phyloP scores from a whole-genome alignment of 2,888 invertebrate species.

The Physocephala rufipes region DNA sequence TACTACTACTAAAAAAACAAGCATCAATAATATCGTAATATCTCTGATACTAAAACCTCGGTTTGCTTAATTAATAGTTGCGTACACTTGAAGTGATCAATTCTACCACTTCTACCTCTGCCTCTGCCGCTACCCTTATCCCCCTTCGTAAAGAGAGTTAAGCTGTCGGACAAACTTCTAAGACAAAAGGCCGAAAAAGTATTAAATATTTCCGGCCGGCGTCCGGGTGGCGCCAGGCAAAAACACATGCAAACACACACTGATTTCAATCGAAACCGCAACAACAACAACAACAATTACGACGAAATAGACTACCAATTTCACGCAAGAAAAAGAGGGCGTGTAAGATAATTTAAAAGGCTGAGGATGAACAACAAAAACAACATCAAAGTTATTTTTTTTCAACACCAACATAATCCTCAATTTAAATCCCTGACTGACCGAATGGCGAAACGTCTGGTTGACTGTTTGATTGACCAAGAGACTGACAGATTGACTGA shows the following conservation, averaged over 20 bases:
- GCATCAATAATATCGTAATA: too few relatives aligned
- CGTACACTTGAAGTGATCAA: slow-evolving; percentile 1
- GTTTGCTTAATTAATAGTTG: slow-evolving; percentile 39
- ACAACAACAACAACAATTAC: slow-evolving; percentile 1
- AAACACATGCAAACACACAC: slow-evolving; percentile 34
- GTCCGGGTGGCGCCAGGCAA: slow-evolving; percentile 59
- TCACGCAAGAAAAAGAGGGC: slow-evolving; percentile 52
- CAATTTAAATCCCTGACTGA: not conserved
- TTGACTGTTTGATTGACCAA: not conserved
- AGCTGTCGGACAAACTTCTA: not conserved
- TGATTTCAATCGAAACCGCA: not conserved
- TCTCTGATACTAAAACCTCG: slow-evolving; percentile 26
- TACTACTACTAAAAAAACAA: too few relatives aligned
- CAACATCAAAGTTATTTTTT: too few relatives aligned
- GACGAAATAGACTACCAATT: too few relatives aligned
- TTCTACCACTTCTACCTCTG: too few relatives aligned
- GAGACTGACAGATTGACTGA: not conserved
- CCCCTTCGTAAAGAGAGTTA: too few relatives aligned
- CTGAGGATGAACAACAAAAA: slow-evolving; percentile 50
- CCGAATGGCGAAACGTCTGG: not conserved
- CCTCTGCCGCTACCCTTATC: too few relatives aligned
- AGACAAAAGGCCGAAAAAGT: slow-evolving; percentile 31
- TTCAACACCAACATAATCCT: too few relatives aligned
- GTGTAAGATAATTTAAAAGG: slow-evolving; percentile 60
- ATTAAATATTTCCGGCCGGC: slow-evolving; percentile 55